Base-by-base conservation (phyloP, 2,113 vertebrate species). In the Nipponia nippon region DNA sequence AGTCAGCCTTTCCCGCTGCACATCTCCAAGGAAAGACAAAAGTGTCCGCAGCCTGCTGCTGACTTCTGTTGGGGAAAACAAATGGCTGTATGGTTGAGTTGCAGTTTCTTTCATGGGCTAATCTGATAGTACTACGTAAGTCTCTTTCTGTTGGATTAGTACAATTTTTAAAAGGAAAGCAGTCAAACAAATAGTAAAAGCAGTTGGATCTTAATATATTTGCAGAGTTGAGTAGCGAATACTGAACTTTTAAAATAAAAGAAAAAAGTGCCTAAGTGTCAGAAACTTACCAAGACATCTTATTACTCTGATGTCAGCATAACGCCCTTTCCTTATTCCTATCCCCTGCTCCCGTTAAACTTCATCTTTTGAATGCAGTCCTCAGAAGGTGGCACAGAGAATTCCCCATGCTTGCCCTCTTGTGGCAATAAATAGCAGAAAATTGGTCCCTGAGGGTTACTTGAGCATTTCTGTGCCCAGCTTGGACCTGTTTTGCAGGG, bases 41-140 rank as follows among this genome's bases (percentile, higher is more conserved):
- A 8, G 1, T 42, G 29, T n/a, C 47, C 1, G 0, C 16, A 42
- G 25, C 23, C 7, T 76, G 18, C 32, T 56, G 12, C 4, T 20
- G 59, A 23, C 11, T 78, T 75, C 19, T 46, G 6, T 3, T 25
- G n/a, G 22, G 50, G 25, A 59, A 59, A 78, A 83, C 16, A 44
- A 53, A 30, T 49, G 11, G 11, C 19, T 77, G 5, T 34, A 0
- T n/a, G 4, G 7, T 38, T 32, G 22, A 61, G 27, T 30, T 63
- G 3, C 14, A 50, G 23, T 78, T 92, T 69, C 30, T 90, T 80
- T 89, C 36, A 36, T 1, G 1, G 46, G 27, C 73, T 84, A 56
- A 59, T 61, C n/a, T 81, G 44, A 47, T 49, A 62, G 15, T 61
- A 27, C 72, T 91, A 85, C 22, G 5, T 79, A 81, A 89, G 47